Evolutionary conservation across 1,140 invertebrate species (phyloP), one percentile per base, ranked within the genome.

Genomic region (Eumeta japonica): DNA sequence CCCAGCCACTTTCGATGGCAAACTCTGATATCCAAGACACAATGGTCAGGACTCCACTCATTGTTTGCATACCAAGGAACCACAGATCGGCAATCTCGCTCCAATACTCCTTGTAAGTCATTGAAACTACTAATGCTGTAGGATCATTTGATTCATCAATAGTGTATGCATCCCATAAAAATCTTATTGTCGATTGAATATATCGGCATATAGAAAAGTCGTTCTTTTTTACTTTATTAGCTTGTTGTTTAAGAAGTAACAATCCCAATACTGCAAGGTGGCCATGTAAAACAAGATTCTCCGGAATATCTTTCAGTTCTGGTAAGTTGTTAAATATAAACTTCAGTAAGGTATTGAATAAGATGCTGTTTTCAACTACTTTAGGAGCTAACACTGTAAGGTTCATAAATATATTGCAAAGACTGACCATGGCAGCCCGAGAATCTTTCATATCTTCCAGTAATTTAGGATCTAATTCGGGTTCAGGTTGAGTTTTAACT

Each of bases 1-100:
- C 85, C 89, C 90, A 95, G n/a, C 91, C 91, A 57, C 89, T 92
- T 50, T 94, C 91, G 40, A 93, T 83, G 1, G 88, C 85, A 72
- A 94, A 95, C 52, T 93, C 88, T 0, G 89, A 89, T 12, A 94
- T 83, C 91, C 91, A 94, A 1, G 90, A 89, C 31, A 93, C 81
- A 30, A 85, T 78, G 2, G 85, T 79, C 5, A 94, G 65, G 0
- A 94, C 84, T 3, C 83, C 81, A 47, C 87, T 85, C 72, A 94
- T 84, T 10, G 90, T 93, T 70, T 94, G 91, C 89, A 94, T 92
- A 10, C 92, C 91, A 13, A 95, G 73, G 68, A 93, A 94, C 92
- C 92, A 95, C 1, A 94, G 73, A 63, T 94, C 92, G 66, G 86
- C 89, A 11, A 94, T 79, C 52, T 94, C 90, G 62, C 85, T 83